Evolutionary conservation across 2,797 vertebrate species (phyloP).

Genomic region (Epinephelus awoara): DNA sequence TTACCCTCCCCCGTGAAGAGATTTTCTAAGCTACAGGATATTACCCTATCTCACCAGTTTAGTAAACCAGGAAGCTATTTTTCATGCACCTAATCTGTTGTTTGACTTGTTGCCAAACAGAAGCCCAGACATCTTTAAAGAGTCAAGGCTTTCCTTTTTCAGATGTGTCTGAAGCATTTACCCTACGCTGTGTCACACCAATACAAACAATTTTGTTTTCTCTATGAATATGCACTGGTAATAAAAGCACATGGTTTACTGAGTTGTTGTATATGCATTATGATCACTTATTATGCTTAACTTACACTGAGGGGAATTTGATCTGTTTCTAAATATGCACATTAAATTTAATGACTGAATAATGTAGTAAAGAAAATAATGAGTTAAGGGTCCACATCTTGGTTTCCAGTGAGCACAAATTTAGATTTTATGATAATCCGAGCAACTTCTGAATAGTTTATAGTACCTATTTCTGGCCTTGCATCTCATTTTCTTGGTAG

Average conservation of each 20-base stretch:
- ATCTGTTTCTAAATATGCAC: neutral
- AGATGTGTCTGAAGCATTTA: conserved; percentile 64
- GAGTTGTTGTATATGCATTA: conserved; percentile 28
- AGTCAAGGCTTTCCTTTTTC: conserved; percentile 57
- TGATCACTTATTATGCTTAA: conserved; percentile 8
- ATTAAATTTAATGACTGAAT: neutral
- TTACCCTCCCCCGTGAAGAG: neutral
- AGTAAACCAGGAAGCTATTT: conserved; percentile 40
- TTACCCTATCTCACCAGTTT: neutral
- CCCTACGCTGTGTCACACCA: conserved; percentile 51
- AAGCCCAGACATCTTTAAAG: conserved; percentile 43
- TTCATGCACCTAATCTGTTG: conserved; percentile 47
- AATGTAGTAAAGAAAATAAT: neutral
- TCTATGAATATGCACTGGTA: conserved; percentile 87
- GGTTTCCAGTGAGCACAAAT: neutral
- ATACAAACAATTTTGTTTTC: conserved; percentile 68
- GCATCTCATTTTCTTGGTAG: neutral
- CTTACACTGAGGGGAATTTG: neutral
- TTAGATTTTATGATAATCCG: neutral
- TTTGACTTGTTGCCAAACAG: conserved; percentile 73
- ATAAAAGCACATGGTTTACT: conserved; percentile 90
- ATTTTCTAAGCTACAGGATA: conserved; percentile 11
- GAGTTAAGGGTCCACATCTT: neutral
- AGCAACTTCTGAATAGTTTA: neutral
- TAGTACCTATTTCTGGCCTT: neutral